A percentile compares a stretch with the other conserved stretches of the same genome.
Evolutionary conservation across 2,797 vertebrate species (phyloP).

Genomic region (Spinus olivaceus): DNA sequence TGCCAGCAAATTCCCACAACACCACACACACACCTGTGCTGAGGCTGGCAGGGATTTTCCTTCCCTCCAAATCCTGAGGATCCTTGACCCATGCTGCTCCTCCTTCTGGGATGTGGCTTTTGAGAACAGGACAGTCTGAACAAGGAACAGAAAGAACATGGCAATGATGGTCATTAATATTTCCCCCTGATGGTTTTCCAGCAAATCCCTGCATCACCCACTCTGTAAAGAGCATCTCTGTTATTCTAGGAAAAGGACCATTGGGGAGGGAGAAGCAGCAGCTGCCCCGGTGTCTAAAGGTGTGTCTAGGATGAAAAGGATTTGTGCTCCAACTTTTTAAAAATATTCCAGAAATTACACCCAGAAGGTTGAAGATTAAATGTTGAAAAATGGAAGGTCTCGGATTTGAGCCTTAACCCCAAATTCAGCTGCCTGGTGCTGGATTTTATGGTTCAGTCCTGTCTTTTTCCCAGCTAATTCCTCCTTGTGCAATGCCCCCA

Average conservation of each 20-base stretch:
- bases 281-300: background rate
- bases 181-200: background rate
- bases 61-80: background rate
- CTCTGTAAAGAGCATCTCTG: background rate
- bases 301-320: background rate
- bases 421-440: background rate
- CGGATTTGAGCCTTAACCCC: fast-evolving
- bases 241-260: background rate
- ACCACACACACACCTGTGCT: background rate
- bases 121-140: background rate
- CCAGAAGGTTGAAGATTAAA: background rate
- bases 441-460: background rate
- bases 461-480: background rate
- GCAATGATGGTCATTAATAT: background rate
- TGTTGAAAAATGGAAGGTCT: background rate
- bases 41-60: background rate
- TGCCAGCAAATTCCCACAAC: background rate
- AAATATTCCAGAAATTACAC: background rate
- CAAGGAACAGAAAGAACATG: background rate
- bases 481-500: background rate
- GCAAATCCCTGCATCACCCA: background rate
- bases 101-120: background rate
- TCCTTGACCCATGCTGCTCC: fast-evolving
- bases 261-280: background rate
- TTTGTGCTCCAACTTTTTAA: background rate